Percentiles rank a stretch among this genome's conserved stretches.
These are phyloP conservation scores for Meteorus cinctellus DNA, from an alignment of 2,888 invertebrate species.

Conservation along the genomic window DNA sequence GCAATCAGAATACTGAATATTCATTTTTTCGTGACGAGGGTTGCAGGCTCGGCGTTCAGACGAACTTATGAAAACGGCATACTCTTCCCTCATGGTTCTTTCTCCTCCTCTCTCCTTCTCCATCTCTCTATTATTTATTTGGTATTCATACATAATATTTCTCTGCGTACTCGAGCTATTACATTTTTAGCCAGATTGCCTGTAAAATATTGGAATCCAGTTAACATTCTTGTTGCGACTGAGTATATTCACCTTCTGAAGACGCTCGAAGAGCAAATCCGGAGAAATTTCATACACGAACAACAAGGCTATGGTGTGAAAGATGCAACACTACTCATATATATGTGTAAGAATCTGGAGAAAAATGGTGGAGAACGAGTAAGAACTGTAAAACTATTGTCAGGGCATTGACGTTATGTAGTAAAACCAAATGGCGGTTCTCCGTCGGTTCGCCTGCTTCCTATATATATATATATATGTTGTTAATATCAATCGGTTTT, in stretches of 20 bases:
- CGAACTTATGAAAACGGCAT: neutral
- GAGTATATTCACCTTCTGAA: too few species aligned
- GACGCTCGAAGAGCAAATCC: too few species aligned
- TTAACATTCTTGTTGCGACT: neutral
- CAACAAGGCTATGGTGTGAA: too few species aligned
- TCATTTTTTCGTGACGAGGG: constrained; percentile 32
- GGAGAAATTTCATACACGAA: too few species aligned
- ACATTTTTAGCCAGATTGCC: constrained; percentile 9
- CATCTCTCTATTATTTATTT: neutral
- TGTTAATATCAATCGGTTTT: constrained; percentile 53
- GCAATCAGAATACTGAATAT: constrained; percentile 30
- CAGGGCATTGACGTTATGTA: constrained; percentile 14
- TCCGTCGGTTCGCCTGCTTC: constrained; percentile 47
- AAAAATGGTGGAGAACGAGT: too few species aligned
- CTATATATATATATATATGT: constrained; percentile 33
- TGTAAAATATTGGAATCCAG: neutral
- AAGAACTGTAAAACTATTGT: too few species aligned
- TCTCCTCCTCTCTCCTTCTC: neutral
- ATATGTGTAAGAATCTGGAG: too few species aligned
- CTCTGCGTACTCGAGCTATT: neutral
- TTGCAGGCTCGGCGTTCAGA: constrained; percentile 4
- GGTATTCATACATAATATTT: neutral
- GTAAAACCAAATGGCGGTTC: constrained; percentile 57
- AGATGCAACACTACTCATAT: too few species aligned
- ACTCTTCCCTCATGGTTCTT: neutral